phyloP scores from a whole-genome alignment of 1,140 invertebrate genomes.

The Trichomalopsis sarcophagae region DNA sequence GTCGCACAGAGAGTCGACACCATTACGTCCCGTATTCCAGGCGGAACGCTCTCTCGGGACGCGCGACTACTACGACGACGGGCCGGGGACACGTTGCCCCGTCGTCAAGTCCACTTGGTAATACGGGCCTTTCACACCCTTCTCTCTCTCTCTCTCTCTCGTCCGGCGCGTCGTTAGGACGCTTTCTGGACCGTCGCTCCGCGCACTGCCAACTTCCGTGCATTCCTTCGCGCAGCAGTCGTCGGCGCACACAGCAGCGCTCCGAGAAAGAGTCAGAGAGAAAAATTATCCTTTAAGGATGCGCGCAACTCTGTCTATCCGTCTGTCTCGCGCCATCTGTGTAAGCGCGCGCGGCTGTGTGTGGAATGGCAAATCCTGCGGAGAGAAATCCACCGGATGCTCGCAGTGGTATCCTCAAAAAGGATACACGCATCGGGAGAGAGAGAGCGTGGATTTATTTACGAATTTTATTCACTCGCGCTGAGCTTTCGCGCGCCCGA shows the following conservation, averaged over 20 bases:
- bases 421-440: background rate
- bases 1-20: constrained; percentile 64
- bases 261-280: constrained; percentile 12
- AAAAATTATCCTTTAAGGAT: constrained; percentile 58
- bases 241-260: background rate
- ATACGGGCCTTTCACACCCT: constrained; percentile 47
- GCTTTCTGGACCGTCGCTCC: constrained; percentile 56
- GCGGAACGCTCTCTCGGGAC: constrained; percentile 64
- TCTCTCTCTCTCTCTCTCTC: background rate
- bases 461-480: background rate
- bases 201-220: constrained; percentile 39
- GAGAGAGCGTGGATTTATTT: background rate
- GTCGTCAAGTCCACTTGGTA: constrained; percentile 48
- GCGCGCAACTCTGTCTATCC: background rate
- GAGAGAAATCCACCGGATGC: background rate
- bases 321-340: background rate
- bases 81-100: constrained; percentile 37
- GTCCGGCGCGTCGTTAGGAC: constrained; percentile 63
- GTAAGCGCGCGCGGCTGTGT: background rate
- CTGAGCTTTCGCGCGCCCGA: background rate
- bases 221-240: constrained; percentile 9
- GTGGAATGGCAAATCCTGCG: constrained; percentile 8
- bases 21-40: constrained; percentile 70
- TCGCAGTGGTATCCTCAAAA: background rate
- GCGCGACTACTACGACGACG: constrained; percentile 61